Evolutionary conservation across 1,140 invertebrate species (phyloP).

Genomic region (Leptonema lineaticorne): DNA sequence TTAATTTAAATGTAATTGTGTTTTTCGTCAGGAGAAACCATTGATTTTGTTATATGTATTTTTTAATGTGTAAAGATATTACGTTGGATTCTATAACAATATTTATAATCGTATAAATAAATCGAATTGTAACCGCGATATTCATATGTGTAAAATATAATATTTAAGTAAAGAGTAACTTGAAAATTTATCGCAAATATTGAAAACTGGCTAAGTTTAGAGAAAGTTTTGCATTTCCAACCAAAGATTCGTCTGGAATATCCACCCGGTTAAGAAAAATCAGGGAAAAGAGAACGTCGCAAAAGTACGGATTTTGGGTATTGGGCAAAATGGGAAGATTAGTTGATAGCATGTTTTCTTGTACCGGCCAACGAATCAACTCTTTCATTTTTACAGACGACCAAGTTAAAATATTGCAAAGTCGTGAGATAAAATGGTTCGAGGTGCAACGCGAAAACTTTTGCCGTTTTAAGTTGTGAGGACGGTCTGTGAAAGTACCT

Average conservation of each 20-base stretch:
- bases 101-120: conserved; percentile 2
- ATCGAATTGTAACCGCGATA: conserved; percentile 17
- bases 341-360: conserved; percentile 29
- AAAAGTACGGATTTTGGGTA: background rate
- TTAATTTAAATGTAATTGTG: background rate
- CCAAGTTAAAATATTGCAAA: conserved; percentile 33
- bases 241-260: conserved; percentile 29
- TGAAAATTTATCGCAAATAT: conserved; percentile 55
- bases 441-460: conserved; percentile 12
- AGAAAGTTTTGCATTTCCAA: conserved; percentile 33
- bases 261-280: too few relatives aligned
- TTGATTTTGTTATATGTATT: too few relatives aligned
- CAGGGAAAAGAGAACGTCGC: background rate
- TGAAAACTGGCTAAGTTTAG: conserved; percentile 47
- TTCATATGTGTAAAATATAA: conserved; percentile 33
- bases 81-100: background rate
- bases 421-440: conserved; percentile 17
- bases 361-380: conserved; percentile 4
- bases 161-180: conserved; percentile 48
- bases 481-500: background rate
- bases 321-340: background rate
- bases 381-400: conserved; percentile 24
- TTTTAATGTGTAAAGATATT: too few relatives aligned
- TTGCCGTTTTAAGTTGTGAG: background rate
- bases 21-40: too few relatives aligned